These are phyloP conservation scores for Crioceris asparagi DNA, from an alignment of 2,888 invertebrate genomes.

Conservation along the genomic window DNA sequence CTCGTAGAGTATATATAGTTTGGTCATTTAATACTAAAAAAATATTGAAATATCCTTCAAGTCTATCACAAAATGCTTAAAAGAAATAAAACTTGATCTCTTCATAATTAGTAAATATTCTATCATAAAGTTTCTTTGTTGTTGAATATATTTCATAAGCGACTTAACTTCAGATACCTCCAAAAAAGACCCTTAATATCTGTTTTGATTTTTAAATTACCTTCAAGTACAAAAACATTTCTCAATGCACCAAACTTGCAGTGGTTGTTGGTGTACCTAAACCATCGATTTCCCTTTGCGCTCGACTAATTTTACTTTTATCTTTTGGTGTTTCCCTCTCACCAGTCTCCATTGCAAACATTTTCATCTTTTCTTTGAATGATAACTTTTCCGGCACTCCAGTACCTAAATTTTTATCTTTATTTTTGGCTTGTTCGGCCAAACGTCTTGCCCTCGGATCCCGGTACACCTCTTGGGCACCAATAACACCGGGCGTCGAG, in stretches of 20 bases:
- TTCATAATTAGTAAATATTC: too few species aligned
- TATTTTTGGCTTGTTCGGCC: constrained; percentile 59
- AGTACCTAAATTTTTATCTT: constrained; percentile 48
- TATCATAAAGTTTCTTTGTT: too few species aligned
- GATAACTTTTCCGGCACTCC: constrained; percentile 84
- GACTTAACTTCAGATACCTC: not conserved
- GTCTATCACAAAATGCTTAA: too few species aligned
- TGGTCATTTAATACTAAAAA: too few species aligned
- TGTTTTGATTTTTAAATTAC: not conserved
- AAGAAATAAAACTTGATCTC: too few species aligned
- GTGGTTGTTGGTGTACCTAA: constrained; percentile 38
- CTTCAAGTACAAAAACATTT: not conserved
- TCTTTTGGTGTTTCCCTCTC: constrained; percentile 87
- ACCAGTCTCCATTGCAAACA: constrained; percentile 96
- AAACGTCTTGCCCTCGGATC: constrained; percentile 85
- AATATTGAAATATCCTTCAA: too few species aligned
- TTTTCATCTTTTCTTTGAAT: constrained; percentile 98
- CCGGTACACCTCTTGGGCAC: constrained; percentile 95
- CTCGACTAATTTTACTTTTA: constrained; percentile 90
- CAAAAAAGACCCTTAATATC: not conserved
- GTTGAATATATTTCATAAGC: not conserved
- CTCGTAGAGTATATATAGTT: too few species aligned
- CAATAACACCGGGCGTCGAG: constrained; percentile 92
- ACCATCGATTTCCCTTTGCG: constrained; percentile 86
- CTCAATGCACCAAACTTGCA: constrained; percentile 28